phyloP scores from a whole-genome alignment of 2,888 invertebrate genomes.

The Drosophila austrosaltans region DNA sequence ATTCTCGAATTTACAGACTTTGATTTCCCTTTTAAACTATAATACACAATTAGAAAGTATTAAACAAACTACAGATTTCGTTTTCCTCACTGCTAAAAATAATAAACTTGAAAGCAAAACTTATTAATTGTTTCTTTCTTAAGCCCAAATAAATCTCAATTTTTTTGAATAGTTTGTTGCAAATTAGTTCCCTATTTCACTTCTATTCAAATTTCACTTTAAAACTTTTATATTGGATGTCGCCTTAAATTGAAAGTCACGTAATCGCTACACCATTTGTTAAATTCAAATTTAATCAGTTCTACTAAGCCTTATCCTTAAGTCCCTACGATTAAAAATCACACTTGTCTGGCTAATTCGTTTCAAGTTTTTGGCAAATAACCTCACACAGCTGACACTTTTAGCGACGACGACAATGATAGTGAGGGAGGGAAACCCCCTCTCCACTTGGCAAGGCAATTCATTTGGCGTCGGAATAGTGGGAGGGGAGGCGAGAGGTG shows the following conservation, averaged over 20 bases:
- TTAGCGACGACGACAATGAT: slow-evolving; percentile 35
- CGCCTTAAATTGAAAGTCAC: neutral
- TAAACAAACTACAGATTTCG: too few relatives aligned
- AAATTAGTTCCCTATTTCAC: too few relatives aligned
- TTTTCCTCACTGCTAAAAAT: too few relatives aligned
- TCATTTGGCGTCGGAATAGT: slow-evolving; percentile 53
- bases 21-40: too few relatives aligned
- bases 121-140: too few relatives aligned
- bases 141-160: too few relatives aligned
- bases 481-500: neutral
- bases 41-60: too few relatives aligned
- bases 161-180: too few relatives aligned
- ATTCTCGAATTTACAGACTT: too few relatives aligned
- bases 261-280: slow-evolving; percentile 17
- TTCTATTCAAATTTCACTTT: neutral
- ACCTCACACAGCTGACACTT: slow-evolving; percentile 46
- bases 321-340: slow-evolving; percentile 38
- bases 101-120: too few relatives aligned
- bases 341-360: slow-evolving; percentile 55
- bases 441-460: slow-evolving; percentile 60
- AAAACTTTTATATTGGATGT: neutral
- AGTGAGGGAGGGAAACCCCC: slow-evolving; percentile 10
- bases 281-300: slow-evolving; percentile 16
- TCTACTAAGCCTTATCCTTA: slow-evolving; percentile 3
- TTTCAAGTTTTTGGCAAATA: slow-evolving; percentile 59